Conservation (phyloP, 2,797 vertebrate genomes). For the Eospalax fontanierii region DNA sequence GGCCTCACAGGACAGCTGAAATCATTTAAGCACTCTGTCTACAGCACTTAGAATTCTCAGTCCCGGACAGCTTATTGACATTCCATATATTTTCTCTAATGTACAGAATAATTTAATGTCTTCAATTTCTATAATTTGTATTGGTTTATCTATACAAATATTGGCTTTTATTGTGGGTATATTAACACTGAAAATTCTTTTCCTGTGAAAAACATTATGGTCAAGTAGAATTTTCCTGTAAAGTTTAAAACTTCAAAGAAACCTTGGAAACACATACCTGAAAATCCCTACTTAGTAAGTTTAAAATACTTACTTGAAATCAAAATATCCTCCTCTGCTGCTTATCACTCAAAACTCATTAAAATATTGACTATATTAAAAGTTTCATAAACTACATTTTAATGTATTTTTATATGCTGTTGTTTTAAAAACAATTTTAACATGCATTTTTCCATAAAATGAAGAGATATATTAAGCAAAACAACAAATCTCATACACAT, state of each 20-base stretch:
- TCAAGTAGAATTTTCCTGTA: conserved; percentile 19
- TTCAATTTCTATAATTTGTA: not conserved
- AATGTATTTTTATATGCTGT: conserved; percentile 12
- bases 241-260: conserved; percentile 40
- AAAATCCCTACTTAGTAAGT: not conserved
- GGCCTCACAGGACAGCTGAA: not conserved
- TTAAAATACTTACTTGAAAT: conserved; percentile 24
- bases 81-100: not conserved
- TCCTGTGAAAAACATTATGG: conserved; percentile 15
- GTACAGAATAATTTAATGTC: not conserved
- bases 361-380: conserved; percentile 42
- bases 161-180: not conserved
- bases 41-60: not conserved
- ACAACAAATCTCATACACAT: not conserved
- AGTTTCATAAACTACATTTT: not conserved
- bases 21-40: not conserved
- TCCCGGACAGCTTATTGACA: no score
- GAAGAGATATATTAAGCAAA: conserved; percentile 6
- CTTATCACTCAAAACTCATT: conserved; percentile 1
- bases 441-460: conserved; percentile 47
- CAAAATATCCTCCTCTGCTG: not conserved
- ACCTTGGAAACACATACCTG: not conserved
- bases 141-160: not conserved
- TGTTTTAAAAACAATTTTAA: conserved; percentile 43
- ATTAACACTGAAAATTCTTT: conserved; percentile 28